Conservation (phyloP, 2,113 vertebrate genomes). For the Rana temporaria region DNA sequence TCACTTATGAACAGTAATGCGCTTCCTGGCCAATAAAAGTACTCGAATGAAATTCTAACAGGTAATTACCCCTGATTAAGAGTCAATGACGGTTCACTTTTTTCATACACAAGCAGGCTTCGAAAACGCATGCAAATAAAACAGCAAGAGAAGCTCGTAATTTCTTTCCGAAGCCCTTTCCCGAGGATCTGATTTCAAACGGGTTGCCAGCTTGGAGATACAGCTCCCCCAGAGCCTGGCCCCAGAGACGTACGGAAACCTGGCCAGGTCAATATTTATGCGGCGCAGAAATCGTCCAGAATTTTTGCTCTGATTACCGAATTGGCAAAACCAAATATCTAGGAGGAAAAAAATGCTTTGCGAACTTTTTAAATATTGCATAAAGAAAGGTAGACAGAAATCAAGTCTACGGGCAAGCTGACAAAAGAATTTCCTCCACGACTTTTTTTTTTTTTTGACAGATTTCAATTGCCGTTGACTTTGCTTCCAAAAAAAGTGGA, state of each 20-base stretch:
- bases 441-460: background rate
- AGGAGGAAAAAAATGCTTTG: background rate
- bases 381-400: background rate
- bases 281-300: background rate
- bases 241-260: conserved; percentile 4
- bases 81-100: conserved; percentile 48
- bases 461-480: background rate
- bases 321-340: background rate
- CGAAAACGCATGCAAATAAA: conserved; percentile 40
- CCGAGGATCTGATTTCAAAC: conserved; percentile 30
- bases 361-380: background rate
- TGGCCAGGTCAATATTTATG: conserved; percentile 38
- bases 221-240: conserved; percentile 29
- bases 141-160: background rate
- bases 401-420: background rate
- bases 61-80: conserved; percentile 52
- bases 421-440: background rate
- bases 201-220: conserved; percentile 37
- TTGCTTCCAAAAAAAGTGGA: background rate
- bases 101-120: conserved; percentile 16
- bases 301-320: background rate
- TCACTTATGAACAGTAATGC: conserved; percentile 41
- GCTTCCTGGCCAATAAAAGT: conserved; percentile 46
- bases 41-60: conserved; percentile 48
- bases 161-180: conserved; percentile 29